Base-by-base conservation (phyloP, 2,797 vertebrate species). In the Neosalanx taihuensis region DNA sequence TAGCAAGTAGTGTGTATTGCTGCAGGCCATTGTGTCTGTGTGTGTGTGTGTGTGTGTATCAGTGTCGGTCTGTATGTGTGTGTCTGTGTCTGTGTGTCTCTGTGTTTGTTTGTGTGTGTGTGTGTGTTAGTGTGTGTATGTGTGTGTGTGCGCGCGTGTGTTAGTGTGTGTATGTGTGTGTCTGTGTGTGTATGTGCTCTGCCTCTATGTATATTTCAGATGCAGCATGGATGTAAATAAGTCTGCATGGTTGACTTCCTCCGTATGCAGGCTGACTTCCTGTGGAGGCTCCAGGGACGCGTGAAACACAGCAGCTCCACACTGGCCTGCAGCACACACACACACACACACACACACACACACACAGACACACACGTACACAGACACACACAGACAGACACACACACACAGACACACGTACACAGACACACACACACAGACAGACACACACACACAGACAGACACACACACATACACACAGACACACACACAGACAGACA, bases 291-390 rank as follows among this genome's bases (percentile, higher is more conserved):
- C 13, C 10, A 29, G 23, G 20, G 49, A 69, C 20, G 57, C 68
- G 51, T 67, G 67, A 41, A 79, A 70, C 57, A 78, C 73, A 73
- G 76, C 78, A 65, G 51, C 59, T 37, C 46, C 70, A 63, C 70
- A 81, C 29, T 5, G 26, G 5, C 57, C n/a, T 58, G 56, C 56
- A 58, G 18, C 56, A 7, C 18, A 3, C 56, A 58, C 56, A 23
- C 56, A 57, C 53, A 57, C 53, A 57, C 53, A 57, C 53, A 58
- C 56, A 58, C 2, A 13, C 4, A 58, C 56, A 20, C 20, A 58
- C 53, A n/a, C 53, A 57, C 53, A 4, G 4, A 57, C 12, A 13
- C 5, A 6, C 56, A 58, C 56, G 23, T n/a, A 23, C 56, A 58
- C 56, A 20, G n/a, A 58, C 56, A 9, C 56, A 26, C 56, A 58